These are phyloP conservation scores for Cheirogaleus major DNA, from an alignment of 2,797 vertebrate species.

Conservation along the genomic window DNA sequence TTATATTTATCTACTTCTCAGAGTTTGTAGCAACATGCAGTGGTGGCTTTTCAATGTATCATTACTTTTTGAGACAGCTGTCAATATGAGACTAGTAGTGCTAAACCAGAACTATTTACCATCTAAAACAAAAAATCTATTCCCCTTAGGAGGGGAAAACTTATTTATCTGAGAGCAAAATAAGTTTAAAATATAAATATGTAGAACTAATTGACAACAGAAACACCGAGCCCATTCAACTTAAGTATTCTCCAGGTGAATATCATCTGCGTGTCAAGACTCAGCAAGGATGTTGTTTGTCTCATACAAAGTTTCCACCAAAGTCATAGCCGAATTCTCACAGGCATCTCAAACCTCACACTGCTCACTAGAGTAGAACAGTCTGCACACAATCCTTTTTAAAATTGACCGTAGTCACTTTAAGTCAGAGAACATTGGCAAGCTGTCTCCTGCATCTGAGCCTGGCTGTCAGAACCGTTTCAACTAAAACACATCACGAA, in stretches of 20 bases:
- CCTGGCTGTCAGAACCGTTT: conserved; percentile 27
- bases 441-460: neutral
- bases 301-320: conserved; percentile 22
- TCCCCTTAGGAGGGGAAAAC: neutral
- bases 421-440: conserved; percentile 35
- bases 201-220: neutral
- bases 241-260: conserved; percentile 15
- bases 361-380: neutral
- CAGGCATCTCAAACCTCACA: conserved; percentile 23
- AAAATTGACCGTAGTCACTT: neutral
- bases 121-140: conserved; percentile 32
- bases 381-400: neutral
- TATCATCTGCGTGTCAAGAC: neutral
- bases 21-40: neutral
- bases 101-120: neutral
- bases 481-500: neutral
- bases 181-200: conserved; percentile 27
- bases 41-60: neutral
- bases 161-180: neutral
- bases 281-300: neutral
- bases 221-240: neutral
- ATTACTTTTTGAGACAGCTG: neutral
- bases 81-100: neutral
- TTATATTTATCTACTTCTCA: neutral
- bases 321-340: conserved; percentile 38